Base-by-base conservation (phyloP, 2,888 invertebrate species). In the Thymelicus acteon region DNA sequence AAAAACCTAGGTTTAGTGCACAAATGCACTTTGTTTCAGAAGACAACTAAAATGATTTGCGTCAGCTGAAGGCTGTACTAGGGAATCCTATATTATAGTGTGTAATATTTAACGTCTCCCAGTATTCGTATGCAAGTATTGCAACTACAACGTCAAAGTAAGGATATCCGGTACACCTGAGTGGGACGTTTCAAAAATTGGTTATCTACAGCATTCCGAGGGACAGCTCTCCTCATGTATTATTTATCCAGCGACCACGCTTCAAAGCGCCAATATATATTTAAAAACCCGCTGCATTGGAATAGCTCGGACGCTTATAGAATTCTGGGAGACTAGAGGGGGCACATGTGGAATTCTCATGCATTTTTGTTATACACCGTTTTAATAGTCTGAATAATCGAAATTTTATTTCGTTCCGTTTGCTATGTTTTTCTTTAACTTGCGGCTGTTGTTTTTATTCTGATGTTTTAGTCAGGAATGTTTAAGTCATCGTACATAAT, bases 161-260 rank as follows among this genome's bases (percentile, higher is more conserved):
- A 37, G 31, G 37, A 31, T 57, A 37, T 57, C 37, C 57, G 13
- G 57, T 7, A 37, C 57, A 37, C 71, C 72, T 73, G 65, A 63
- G 62, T 48, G 49, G 73, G 75, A 72, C 76, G 69, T 75, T 73
- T 74, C 71, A 67, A 48, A 73, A 73, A 76, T 75, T 77, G 72
- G 74, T 72, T 75, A 74, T 75, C 77, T 74, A 73, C 73, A 67
- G 62, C 65, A 66, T 72, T 62, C 70, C 58, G 58, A 52, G 44
- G 65, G 58, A 63, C 62, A 39, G 62, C 62, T 10, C 31, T n/a
- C 49, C 72, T 74, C 78, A 79, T 79, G 79, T 75, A 73, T 78
- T 78, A 78, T 79, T 78, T 76, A 79, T 75, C 74, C 60, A 69
- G 67, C 63, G 60, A 31, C 64, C 69, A 68, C 72, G 71, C 70